Base-by-base conservation (phyloP, 2,888 invertebrate species). In the Archips xylosteana region DNA sequence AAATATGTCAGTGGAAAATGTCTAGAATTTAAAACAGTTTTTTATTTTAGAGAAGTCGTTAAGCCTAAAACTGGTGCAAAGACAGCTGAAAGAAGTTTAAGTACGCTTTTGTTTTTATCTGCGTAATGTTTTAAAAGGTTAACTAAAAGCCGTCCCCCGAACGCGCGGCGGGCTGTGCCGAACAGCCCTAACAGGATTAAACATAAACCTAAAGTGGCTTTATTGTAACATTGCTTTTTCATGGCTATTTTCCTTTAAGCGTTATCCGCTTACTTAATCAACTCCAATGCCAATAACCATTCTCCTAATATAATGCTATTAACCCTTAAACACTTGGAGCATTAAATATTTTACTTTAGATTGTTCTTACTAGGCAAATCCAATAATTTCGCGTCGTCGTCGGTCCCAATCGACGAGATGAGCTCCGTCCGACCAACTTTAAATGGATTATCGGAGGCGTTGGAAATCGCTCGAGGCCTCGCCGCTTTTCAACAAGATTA, bases 401-500 rank as follows among this genome's bases (percentile, higher is more conserved):
- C 61, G 69, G 69, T 75, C 70, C 71, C 75, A 75, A 78, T 78
- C 76, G 77, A 65, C 60, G 70, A 76, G 78, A 78, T 78, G 76
- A 78, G 76, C 75, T 72, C 74, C 73, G 73, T 76, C 74, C 70
- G 74, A 73, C 66, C 71, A 76, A 76, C 74, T 79, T 75, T 75
- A 76, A 79, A 76, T 75, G 75, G 78, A 78, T 79, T 78, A 78
- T 78, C 71, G 69, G 51, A 76, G 74, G 76, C 71, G 76, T 71
- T 51, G 76, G 67, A 59, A 76, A 68, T 65, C 74, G 75, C 74
- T 68, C 63, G 75, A 62, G 74, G 75, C 74, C 60, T 8, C 74
- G 72, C 75, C 71, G 75, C 70, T 76, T 77, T 70, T 75, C 76
- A 75, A 76, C 76, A 60, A 73, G 76, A 78, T 84, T 83, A 82